A percentile compares a stretch with the other conserved stretches of the same genome.
Evolutionary conservation across 1,140 invertebrate genomes (phyloP).

Genomic region (Brachionus rotundiformis): DNA sequence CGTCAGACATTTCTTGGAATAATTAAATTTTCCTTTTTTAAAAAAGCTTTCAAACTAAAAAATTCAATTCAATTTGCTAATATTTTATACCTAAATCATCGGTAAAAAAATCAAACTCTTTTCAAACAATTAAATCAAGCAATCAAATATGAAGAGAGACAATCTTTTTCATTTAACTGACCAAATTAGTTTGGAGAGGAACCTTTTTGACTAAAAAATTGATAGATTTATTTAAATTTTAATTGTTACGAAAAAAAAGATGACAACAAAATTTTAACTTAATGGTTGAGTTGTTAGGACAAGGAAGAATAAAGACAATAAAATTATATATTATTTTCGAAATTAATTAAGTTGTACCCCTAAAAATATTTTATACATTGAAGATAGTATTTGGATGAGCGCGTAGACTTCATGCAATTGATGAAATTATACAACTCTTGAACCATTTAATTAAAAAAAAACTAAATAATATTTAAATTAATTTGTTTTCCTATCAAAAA

Average conservation of each 20-base stretch:
- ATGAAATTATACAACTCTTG: background rate
- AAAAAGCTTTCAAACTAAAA: conserved; percentile 10
- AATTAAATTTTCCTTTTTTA: background rate
- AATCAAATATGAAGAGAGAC: conserved; percentile 21
- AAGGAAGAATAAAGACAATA: conserved; percentile 18
- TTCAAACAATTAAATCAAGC: conserved; percentile 29
- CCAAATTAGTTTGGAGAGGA: conserved; percentile 11
- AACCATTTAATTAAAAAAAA: background rate
- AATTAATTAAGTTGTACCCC: conserved; percentile 29
- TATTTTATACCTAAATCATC: conserved; percentile 23
- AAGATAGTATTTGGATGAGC: background rate
- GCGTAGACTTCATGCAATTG: background rate
- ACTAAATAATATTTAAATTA: background rate
- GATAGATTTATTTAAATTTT: conserved; percentile 4
- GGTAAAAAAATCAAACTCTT: background rate
- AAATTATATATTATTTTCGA: conserved; percentile 24
- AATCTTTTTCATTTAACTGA: conserved; percentile 12
- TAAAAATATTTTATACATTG: background rate
- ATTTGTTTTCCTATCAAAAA: background rate
- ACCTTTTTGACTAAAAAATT: background rate
- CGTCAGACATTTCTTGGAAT: background rate
- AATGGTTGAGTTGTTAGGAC: conserved; percentile 19
- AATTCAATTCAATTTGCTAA: background rate
- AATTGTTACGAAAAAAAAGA: conserved; percentile 16
- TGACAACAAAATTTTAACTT: background rate